Conservation (phyloP, 2,797 vertebrate genomes). For the Chloroceryle inda region DNA sequence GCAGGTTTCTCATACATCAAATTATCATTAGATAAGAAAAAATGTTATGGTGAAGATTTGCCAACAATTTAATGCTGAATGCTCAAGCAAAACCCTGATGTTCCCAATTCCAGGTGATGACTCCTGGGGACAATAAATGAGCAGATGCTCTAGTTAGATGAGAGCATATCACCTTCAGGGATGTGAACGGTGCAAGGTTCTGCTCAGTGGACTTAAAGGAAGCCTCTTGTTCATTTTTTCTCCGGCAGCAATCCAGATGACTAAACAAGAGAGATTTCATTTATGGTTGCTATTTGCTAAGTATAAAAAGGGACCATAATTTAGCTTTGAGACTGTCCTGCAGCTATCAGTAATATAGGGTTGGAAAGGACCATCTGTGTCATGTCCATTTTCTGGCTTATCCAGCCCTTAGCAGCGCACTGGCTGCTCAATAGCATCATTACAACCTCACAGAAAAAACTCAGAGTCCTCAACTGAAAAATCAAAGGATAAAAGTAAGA, state of each 20-base stretch:
- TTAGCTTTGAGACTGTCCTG: conserved; percentile 17
- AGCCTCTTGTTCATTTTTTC: conserved; percentile 57
- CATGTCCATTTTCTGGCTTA: neutral
- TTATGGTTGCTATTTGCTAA: conserved; percentile 9
- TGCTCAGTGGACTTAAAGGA: conserved; percentile 61
- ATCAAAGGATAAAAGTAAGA: neutral
- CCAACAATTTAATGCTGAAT: conserved; percentile 63
- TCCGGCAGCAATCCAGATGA: conserved; percentile 57
- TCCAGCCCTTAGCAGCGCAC: neutral
- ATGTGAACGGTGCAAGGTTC: conserved; percentile 52
- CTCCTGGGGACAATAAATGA: conserved; percentile 70
- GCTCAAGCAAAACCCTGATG: conserved; percentile 51
- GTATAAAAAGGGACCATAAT: neutral
- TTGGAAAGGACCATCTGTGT: neutral
- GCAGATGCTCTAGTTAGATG: conserved; percentile 70
- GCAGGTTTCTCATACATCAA: conserved; percentile 72
- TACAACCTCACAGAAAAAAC: neutral
- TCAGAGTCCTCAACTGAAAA: neutral
- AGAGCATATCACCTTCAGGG: conserved; percentile 69
- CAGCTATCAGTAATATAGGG: neutral
- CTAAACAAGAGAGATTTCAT: conserved; percentile 51
- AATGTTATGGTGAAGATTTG: conserved; percentile 50
- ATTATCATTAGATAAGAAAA: conserved; percentile 75
- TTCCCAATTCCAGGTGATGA: conserved; percentile 71
- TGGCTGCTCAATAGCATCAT: neutral